Base-by-base conservation (phyloP, 2,113 vertebrate species). In the Corythoichthys haematopterus region DNA sequence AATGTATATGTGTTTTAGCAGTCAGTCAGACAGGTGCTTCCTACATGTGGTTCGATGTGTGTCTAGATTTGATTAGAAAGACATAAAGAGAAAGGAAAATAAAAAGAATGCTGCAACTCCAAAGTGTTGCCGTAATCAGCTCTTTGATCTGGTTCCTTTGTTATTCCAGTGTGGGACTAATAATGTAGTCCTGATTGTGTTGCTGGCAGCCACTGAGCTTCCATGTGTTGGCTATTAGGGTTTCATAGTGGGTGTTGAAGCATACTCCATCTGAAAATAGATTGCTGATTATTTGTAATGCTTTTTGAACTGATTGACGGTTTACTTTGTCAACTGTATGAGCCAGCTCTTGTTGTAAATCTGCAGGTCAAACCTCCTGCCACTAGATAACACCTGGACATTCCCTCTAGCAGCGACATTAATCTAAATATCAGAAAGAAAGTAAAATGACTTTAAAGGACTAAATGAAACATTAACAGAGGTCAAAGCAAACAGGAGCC, bases 161-260 rank as follows among this genome's bases (percentile, higher is more conserved):
- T 91, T 91, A 85, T 89, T 91, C 65, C 89, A 90, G 82, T 66
- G 84, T 86, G 88, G 78, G 76, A 78, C 78, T 80, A 91, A 90
- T 90, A 89, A 88, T 82, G 83, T 78, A 57, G 76, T 84, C 87
- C 86, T 86, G 87, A 90, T 91, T 90, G 83, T 86, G 81, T 70
- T 70, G 80, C 88, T 90, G 88, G 87, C 84, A 86, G 62, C 81
- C 59, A 52, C 71, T 52, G 71, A 71, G 77, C 85, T 57, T 85
- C 88, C 90, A 91, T 90, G 88, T 91, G 90, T 90, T 90, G 80
- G 79, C 83, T 79, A 88, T 91, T 91, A 91, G 78, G 80, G 77
- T 64, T 74, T 84, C 72, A 71, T 65, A 76, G 64, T 13, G 69
- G 66, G 79, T 70, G 70, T 46, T 38, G 52, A 64, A 78, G 55